Conservation (phyloP, 2,797 vertebrate species). For the Hafferia zeledoni region DNA sequence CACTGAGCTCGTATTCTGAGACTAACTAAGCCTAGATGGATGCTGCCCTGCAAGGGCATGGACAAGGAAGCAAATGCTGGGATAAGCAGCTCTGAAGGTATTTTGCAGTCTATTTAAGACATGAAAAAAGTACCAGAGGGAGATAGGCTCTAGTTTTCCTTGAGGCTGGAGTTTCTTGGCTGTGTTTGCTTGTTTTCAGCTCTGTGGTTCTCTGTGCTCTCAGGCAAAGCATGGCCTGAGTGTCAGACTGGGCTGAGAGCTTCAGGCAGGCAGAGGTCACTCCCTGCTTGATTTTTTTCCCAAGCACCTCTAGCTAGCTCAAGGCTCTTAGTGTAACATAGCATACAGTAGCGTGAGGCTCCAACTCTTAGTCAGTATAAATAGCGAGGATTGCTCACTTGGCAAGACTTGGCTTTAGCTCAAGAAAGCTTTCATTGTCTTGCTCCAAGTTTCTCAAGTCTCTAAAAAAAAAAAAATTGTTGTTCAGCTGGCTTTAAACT, state of each 20-base stretch:
- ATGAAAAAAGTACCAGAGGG: not conserved
- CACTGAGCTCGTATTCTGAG: not conserved
- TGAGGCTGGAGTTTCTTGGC: not conserved
- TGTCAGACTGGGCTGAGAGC: not conserved
- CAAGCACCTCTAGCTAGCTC: not conserved
- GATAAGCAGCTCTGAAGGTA: not conserved
- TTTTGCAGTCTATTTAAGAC: not conserved
- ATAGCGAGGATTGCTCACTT: not conserved
- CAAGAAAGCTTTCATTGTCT: not conserved
- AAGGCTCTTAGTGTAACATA: not conserved
- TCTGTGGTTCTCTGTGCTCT: not conserved
- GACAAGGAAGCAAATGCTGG: not conserved
- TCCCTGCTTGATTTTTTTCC: not conserved
- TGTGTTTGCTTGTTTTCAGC: not conserved
- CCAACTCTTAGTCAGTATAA: not conserved
- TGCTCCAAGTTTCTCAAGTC: not conserved
- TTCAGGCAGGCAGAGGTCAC: not conserved
- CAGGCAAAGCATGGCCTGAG: accelerated
- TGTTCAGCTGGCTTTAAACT: not conserved
- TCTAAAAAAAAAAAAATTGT: not conserved
- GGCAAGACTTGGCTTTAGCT: not conserved
- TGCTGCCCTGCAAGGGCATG: not conserved
- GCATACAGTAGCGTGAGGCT: not conserved
- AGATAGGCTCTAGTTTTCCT: not conserved
- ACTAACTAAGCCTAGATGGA: not conserved